Conservation (phyloP, 2,888 invertebrate genomes). For the Macrosoma leucophasiata region DNA sequence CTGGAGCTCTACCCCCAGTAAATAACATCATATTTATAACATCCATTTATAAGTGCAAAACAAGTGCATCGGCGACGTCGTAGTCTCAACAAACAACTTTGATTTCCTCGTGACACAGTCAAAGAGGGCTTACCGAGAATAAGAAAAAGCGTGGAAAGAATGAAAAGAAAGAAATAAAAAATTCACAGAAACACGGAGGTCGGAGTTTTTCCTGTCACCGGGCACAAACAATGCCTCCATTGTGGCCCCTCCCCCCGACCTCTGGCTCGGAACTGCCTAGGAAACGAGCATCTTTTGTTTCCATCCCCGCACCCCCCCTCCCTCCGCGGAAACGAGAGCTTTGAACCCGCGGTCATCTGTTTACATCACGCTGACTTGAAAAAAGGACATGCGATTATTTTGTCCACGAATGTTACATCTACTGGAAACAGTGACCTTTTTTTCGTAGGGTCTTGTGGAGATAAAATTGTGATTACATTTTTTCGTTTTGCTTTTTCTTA, state of each 20-base stretch:
- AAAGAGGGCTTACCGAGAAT: constrained; percentile 56
- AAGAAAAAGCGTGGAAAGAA: constrained; percentile 46
- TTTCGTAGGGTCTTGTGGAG: too few relatives aligned
- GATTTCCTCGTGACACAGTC: constrained; percentile 58
- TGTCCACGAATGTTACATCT: constrained; percentile 32
- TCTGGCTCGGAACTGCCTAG: constrained; percentile 47
- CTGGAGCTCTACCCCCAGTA: too few relatives aligned
- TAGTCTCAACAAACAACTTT: constrained; percentile 51
- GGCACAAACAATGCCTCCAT: constrained; percentile 72
- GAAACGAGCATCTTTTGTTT: constrained; percentile 75
- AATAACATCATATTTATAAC: too few relatives aligned
- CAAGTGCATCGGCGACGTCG: too few relatives aligned
- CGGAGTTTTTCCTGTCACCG: constrained; percentile 76
- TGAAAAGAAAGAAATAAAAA: constrained; percentile 66
- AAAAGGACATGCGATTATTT: constrained; percentile 52
- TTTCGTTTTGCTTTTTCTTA: too few relatives aligned
- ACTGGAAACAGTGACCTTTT: constrained; percentile 16
- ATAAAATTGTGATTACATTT: too few relatives aligned
- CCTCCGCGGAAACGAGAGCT: constrained; percentile 58
- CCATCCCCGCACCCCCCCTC: constrained; percentile 48
- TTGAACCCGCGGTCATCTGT: constrained; percentile 70
- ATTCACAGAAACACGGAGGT: constrained; percentile 74
- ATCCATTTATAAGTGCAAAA: too few relatives aligned
- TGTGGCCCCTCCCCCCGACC: constrained; percentile 44
- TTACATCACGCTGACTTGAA: constrained; percentile 58